These are phyloP conservation scores for Fragum fragum DNA, from an alignment of 2,888 invertebrate genomes.

Conservation along the genomic window DNA sequence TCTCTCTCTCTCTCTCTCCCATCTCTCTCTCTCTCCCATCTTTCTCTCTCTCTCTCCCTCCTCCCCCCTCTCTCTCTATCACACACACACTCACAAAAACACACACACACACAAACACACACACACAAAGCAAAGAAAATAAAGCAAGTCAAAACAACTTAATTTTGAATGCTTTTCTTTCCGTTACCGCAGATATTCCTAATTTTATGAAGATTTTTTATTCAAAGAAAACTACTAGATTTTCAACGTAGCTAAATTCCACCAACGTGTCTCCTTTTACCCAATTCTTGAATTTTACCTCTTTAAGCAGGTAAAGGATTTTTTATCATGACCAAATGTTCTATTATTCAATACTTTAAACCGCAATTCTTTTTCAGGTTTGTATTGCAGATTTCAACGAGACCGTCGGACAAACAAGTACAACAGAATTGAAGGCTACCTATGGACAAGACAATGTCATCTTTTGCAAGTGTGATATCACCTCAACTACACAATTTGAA, in stretches of 20 bases:
- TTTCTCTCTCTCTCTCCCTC: neutral
- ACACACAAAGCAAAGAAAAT: too few relatives aligned
- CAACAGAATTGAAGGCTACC: conserved; percentile 67
- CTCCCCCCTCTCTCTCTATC: too few relatives aligned
- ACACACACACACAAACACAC: too few relatives aligned
- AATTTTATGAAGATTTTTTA: neutral
- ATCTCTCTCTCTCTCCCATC: neutral
- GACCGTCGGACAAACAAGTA: conserved; percentile 64
- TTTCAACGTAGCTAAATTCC: too few relatives aligned
- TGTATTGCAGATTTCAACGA: conserved; percentile 74
- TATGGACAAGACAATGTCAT: conserved; percentile 76
- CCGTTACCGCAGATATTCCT: neutral
- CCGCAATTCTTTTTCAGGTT: conserved; percentile 78
- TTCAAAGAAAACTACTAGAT: neutral
- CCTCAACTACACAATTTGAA: conserved; percentile 62
- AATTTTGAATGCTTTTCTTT: neutral
- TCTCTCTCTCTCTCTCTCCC: neutral
- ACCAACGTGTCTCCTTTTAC: too few relatives aligned
- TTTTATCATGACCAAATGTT: too few relatives aligned
- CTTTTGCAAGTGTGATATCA: conserved; percentile 78
- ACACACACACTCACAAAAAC: too few relatives aligned
- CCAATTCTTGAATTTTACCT: too few relatives aligned
- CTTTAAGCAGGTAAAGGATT: too few relatives aligned
- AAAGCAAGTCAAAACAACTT: neutral
- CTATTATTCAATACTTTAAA: too few relatives aligned